Base-by-base conservation (phyloP, 2,113 vertebrate species). In the Petromus typicus region DNA sequence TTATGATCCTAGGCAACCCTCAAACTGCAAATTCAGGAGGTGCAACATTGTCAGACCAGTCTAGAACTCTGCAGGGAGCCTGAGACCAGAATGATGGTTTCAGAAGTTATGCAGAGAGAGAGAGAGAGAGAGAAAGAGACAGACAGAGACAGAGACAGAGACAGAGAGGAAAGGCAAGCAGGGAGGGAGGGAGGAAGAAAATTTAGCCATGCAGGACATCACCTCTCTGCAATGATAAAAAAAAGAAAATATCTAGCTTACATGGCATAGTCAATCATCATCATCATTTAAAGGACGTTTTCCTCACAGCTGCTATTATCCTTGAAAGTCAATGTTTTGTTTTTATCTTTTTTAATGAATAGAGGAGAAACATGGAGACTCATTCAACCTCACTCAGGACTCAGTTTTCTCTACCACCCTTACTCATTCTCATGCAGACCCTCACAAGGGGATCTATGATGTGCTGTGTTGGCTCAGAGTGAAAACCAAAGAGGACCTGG, bases 401-500 rank as follows among this genome's bases (percentile, higher is more conserved):
- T 82, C 0, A 0, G 25, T 66, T 88, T 71, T 25, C 20, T 92
- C 73, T 73, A 83, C 48, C 40, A 57, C 23, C n/a, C 27, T 37
- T 43, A 81, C 34, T 56, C 17, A 61, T 78, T 73, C 30, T 86
- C 96, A 43, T 5, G 71, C 12, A 54, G 78, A 7, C n/a, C 78
- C 61, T 25, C 23, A 27, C 48, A 95, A 95, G 75, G 37, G 32
- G 25, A 75, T 40, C 34, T 27, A 22, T 93, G 88, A 86, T 86
- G 40, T 83, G 88, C 59, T 48, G 91, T 61, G 81, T 43, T 86
- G 75, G 59, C 90, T 92, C 75, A 84, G 32, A 89, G 43, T 51
- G 69, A 95, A 87, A 63, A 69, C 13, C 22, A 43, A 64, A 30
- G 85, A 95, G n/a, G 30, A 59, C 63, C 11, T 71, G 67, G 17